Percentiles rank a stretch among this genome's conserved stretches.
Conservation (phyloP, 2,888 invertebrate genomes). For the Sympetrum striolatum region DNA sequence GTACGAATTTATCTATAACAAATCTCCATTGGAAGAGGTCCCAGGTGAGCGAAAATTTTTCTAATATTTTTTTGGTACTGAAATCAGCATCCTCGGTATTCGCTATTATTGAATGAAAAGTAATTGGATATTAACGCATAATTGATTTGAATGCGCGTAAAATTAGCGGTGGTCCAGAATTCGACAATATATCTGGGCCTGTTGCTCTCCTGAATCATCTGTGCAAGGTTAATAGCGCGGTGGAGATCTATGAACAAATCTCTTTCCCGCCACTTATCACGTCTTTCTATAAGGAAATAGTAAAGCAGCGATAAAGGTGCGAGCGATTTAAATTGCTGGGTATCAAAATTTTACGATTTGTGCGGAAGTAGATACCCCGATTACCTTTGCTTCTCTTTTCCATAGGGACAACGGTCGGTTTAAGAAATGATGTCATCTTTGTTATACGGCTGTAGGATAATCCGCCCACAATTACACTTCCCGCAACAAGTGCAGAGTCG, state of each 20-base stretch:
- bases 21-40: background rate
- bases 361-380: background rate
- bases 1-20: conserved; percentile 66
- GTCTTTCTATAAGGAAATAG: background rate
- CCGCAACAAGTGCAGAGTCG: background rate
- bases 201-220: background rate
- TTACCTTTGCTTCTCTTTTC: background rate
- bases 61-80: background rate
- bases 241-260: background rate
- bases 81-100: background rate
- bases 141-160: background rate
- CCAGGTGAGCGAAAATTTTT: background rate
- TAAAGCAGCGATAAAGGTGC: background rate
- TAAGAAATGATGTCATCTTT: background rate
- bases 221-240: background rate
- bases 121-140: background rate
- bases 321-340: background rate
- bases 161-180: background rate
- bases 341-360: background rate
- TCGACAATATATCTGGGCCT: background rate
- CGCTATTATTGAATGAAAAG: background rate
- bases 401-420: background rate
- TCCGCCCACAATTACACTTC: background rate
- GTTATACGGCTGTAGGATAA: background rate
- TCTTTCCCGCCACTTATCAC: background rate